phyloP scores from a whole-genome alignment of 2,113 vertebrate species.

The Penelope pileata region DNA sequence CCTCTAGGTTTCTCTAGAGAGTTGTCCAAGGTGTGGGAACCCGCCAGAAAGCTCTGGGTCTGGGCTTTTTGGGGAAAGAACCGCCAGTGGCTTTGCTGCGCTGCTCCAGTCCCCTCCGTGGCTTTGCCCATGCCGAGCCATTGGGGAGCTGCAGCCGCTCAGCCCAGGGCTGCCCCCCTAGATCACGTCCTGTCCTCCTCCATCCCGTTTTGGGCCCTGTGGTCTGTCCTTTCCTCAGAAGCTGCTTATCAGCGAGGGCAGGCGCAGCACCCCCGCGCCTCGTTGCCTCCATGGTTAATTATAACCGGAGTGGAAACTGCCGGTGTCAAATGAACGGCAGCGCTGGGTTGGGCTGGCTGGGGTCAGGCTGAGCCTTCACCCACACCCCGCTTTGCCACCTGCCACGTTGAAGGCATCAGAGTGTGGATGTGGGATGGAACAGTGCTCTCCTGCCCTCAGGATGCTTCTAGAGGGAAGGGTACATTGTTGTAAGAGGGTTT shows the following conservation, averaged over 20 bases:
- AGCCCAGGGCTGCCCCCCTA: neutral
- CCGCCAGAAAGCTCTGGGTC: neutral
- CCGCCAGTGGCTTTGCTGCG: fast-evolving
- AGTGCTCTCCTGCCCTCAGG: neutral
- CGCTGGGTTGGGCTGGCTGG: neutral
- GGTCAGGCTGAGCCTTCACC: neutral
- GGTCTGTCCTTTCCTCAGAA: neutral
- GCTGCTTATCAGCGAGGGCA: neutral
- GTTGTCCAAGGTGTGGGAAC: neutral
- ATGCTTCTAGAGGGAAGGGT: neutral
- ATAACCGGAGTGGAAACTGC: neutral
- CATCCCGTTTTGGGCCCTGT: neutral
- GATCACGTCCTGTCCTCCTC: neutral
- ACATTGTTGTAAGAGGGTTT: neutral
- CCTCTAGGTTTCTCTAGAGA: neutral
- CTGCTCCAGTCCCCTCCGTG: neutral
- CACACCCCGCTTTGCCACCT: neutral
- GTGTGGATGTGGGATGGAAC: neutral
- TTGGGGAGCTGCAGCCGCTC: neutral
- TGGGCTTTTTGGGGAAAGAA: neutral
- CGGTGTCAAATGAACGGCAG: neutral
- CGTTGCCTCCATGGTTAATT: neutral
- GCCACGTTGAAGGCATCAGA: neutral
- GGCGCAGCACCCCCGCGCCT: neutral
- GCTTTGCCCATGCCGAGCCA: neutral